Conservation (phyloP, 2,797 vertebrate genomes). For the Sphenopsis melanotis region DNA sequence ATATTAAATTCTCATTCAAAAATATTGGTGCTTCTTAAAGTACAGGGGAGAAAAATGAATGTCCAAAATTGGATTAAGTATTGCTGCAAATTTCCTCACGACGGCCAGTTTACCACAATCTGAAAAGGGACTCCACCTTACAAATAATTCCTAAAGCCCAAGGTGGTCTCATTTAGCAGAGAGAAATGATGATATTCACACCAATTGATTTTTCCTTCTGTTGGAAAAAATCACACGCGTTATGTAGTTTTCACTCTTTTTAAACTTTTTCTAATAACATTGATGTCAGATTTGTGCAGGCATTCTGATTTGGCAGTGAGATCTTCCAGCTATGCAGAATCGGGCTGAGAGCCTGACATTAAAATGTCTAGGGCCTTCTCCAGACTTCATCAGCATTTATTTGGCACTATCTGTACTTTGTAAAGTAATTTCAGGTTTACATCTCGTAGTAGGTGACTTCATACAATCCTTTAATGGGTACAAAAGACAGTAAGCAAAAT, state of each 20-base stretch:
- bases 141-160: background rate
- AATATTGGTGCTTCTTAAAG: background rate
- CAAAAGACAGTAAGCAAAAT: background rate
- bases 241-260: background rate
- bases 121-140: background rate
- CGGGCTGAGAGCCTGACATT: background rate
- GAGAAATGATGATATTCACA: background rate
- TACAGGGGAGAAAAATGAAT: background rate
- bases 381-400: background rate
- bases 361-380: background rate
- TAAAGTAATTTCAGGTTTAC: background rate
- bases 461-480: background rate
- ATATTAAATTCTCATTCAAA: background rate
- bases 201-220: background rate
- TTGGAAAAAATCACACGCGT: background rate
- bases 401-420: background rate
- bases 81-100: background rate
- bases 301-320: background rate
- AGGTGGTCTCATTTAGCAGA: background rate
- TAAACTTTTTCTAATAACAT: background rate
- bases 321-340: background rate
- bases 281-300: background rate
- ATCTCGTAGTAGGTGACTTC: background rate
- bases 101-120: background rate
- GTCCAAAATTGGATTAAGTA: background rate